A percentile compares a stretch with the other conserved stretches of the same genome.
Evolutionary conservation across 2,113 vertebrate genomes (phyloP).

Genomic region (Ceuthmochares aereus): DNA sequence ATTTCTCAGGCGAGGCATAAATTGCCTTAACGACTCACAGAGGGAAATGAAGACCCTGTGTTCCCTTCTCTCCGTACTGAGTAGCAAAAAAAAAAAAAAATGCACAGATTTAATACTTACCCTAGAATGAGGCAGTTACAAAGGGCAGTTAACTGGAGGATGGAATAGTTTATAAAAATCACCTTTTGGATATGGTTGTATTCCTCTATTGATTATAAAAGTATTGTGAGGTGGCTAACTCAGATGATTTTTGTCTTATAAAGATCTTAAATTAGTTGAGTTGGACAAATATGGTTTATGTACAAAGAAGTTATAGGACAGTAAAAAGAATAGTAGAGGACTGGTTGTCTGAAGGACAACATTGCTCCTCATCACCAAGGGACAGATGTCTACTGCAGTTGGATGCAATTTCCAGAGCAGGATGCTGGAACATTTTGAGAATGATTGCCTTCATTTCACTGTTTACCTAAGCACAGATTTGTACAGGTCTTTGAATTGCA

Average conservation of each 20-base stretch:
- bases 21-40: background rate
- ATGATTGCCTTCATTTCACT: background rate
- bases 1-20: background rate
- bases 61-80: background rate
- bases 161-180: background rate
- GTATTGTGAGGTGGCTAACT: background rate
- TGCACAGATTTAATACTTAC: background rate
- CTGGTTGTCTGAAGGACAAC: background rate
- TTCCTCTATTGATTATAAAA: background rate
- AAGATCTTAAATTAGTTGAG: background rate
- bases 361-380: background rate
- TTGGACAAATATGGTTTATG: background rate
- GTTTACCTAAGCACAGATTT: background rate
- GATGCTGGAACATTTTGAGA: background rate
- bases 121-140: background rate
- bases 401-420: background rate
- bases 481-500: background rate
- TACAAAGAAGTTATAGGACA: background rate
- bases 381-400: background rate
- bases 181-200: background rate
- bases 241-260: background rate
- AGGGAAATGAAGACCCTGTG: background rate
- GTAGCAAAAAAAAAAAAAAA: background rate
- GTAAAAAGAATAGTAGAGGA: background rate
- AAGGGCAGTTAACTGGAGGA: background rate